phyloP scores from a whole-genome alignment of 2,797 vertebrate species.

The Todus mexicanus region DNA sequence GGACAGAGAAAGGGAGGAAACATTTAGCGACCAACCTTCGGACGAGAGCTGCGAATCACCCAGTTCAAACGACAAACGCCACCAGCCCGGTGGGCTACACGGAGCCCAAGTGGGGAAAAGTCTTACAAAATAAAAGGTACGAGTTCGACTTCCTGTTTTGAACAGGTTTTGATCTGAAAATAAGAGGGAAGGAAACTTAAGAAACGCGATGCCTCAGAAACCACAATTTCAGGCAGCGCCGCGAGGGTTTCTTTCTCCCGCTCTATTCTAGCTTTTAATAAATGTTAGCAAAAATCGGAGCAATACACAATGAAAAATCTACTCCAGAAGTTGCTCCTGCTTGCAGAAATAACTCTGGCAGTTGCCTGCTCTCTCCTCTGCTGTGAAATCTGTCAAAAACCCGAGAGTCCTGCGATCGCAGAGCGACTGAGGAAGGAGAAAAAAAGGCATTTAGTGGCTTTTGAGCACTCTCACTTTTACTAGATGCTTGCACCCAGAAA shows the following conservation, averaged over 20 bases:
- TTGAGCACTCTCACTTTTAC: not conserved
- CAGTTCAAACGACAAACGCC: not conserved
- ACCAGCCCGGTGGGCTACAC: not conserved
- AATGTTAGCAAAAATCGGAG: not conserved
- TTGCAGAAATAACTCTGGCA: not conserved
- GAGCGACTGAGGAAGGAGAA: not conserved
- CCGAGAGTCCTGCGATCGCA: not conserved
- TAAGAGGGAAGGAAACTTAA: slow-evolving; percentile 55
- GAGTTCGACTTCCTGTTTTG: slow-evolving; percentile 62
- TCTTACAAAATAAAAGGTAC: slow-evolving; percentile 53
- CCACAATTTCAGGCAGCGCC: not conserved
- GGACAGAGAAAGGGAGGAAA: not conserved
- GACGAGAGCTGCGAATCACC: not conserved
- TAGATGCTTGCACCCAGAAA: not conserved
- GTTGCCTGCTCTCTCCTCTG: not conserved
- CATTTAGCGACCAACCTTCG: not conserved
- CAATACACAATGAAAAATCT: not conserved
- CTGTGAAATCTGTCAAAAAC: not conserved
- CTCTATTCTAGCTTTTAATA: not conserved
- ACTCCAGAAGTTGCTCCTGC: not conserved
- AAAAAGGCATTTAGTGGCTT: not conserved
- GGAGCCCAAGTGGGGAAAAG: not conserved
- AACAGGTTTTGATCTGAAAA: slow-evolving; percentile 43
- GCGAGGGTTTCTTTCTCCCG: not conserved
- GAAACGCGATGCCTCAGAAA: slow-evolving; percentile 20